Conservation (phyloP, 2,113 vertebrate species). For the Hippocampus abdominalis region DNA sequence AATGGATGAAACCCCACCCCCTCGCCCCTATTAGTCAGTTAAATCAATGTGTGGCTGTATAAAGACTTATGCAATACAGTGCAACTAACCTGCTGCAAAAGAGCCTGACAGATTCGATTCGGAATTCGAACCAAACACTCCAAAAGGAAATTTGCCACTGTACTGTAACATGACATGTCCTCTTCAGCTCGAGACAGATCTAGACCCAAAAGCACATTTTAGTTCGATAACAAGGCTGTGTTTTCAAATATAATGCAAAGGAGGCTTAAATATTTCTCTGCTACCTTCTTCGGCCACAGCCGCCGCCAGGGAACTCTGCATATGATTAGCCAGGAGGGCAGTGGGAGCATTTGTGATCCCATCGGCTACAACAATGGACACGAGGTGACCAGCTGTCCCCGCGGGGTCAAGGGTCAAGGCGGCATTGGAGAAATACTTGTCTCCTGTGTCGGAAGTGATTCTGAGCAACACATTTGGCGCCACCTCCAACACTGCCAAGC, state of each 20-base stretch:
- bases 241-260: neutral
- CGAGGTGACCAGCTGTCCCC: conserved; percentile 71
- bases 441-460: conserved; percentile 65
- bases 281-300: conserved; percentile 68
- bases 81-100: conserved; percentile 69
- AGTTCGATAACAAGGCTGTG: neutral
- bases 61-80: neutral
- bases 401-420: conserved; percentile 53
- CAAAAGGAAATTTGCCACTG: conserved; percentile 68
- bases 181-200: conserved; percentile 59
- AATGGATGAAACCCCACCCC: neutral
- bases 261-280: neutral
- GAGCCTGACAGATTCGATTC: conserved; percentile 63
- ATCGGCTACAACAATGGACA: conserved; percentile 72
- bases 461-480: conserved; percentile 66
- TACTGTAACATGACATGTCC: conserved; percentile 49
- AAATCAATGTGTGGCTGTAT: neutral
- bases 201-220: conserved; percentile 24
- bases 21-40: neutral
- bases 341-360: conserved; percentile 68
- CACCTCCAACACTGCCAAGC: conserved; percentile 69
- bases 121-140: conserved; percentile 70
- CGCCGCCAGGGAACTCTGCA: conserved; percentile 67
- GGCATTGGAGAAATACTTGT: conserved; percentile 65
- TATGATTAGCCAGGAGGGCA: conserved; percentile 77